A percentile compares a stretch with the other conserved stretches of the same genome.
phyloP scores from a whole-genome alignment of 2,113 vertebrate species.

The Dermatemys mawii region DNA sequence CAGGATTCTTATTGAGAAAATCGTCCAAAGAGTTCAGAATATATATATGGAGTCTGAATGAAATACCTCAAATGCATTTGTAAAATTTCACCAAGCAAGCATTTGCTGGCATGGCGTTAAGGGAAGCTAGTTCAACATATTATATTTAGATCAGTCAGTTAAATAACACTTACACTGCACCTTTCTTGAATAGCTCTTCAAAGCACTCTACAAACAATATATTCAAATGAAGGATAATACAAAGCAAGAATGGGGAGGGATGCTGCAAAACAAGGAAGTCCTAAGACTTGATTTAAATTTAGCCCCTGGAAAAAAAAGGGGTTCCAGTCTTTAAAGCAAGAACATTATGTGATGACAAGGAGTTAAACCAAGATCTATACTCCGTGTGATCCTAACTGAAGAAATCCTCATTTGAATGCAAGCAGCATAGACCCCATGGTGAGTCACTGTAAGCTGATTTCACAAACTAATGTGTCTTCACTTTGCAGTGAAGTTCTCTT shows the following conservation, averaged over 20 bases:
- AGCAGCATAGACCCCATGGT: neutral
- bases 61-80: neutral
- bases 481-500: neutral
- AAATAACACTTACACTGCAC: neutral
- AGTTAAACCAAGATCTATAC: neutral
- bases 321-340: conserved; percentile 1
- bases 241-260: neutral
- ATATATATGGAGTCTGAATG: neutral
- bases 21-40: neutral
- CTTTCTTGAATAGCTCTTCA: conserved; percentile 6
- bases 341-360: neutral
- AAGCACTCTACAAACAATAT: conserved; percentile 20
- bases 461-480: fast-evolving
- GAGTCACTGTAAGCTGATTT: neutral
- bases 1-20: neutral
- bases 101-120: conserved; percentile 23
- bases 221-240: neutral
- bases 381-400: neutral
- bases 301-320: neutral
- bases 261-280: neutral
- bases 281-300: conserved; percentile 17
- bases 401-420: neutral
- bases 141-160: conserved; percentile 6
- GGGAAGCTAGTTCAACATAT: neutral
- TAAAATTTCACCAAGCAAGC: conserved; percentile 7